Evolutionary conservation across 1,140 invertebrate species (phyloP), one percentile per base, ranked within the genome.

Genomic region (Drosophila arizonae): DNA sequence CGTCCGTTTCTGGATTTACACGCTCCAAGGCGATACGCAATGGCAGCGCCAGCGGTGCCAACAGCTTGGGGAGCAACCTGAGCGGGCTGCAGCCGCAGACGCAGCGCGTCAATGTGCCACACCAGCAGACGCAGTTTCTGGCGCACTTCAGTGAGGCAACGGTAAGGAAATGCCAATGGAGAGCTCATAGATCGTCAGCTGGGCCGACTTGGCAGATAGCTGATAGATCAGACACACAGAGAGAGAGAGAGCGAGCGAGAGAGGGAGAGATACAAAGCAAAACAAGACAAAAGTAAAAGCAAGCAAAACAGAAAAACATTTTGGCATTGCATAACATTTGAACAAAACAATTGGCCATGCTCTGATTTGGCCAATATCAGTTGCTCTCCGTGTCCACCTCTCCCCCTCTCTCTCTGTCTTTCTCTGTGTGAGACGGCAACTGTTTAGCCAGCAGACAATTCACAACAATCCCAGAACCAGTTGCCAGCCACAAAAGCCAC

Each of bases 1-100:
- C 82, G 51, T 26, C 64, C 70, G 51, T 76, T 45, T 79, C 67
- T 52, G 76, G 74, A 62, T 79, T 87, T 64, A 81, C 69, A 70
- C 89, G 90, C 76, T 76, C 90, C 8, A 91, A 90, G 67, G 79
- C 90, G 50, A 90, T 90, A 78, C 82, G 89, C 69, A 79, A 77
- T 15, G 81, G 70, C 36, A 61, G 51, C 50, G 39, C 15, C 30
- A 36, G 63, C 39, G 33, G 3, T 21, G 71, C 82, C 50, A 45
- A 8, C 43, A 74, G 86, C 69, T 72, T 81, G 26, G 81, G 79
- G 51, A 33, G 6, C 33, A 33, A 33, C 8, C 33, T 33, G 26
- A 72, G 33, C 26, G 69, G 79, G 17, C 81, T 87, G 69, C 82
- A 88, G 67, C 82, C 70, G 8, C 75, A 78, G 70, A 61, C 58